A percentile compares a stretch with the other conserved stretches of the same genome.
These are phyloP conservation scores for Cremastobaeus sp. DNA, from an alignment of 2,888 invertebrate species.

Conservation along the genomic window DNA sequence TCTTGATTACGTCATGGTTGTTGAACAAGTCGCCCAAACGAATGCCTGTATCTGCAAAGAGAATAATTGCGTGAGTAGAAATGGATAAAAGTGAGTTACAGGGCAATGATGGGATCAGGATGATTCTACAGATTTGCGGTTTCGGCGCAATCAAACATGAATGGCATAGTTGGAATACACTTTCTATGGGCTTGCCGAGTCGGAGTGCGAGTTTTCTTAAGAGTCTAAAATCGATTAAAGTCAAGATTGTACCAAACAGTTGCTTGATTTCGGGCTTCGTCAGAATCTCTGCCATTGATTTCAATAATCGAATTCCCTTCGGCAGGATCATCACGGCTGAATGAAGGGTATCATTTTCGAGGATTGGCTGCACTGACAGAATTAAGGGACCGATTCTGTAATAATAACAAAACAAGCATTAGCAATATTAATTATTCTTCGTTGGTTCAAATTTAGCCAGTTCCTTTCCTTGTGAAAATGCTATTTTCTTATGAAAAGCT, in stretches of 20 bases:
- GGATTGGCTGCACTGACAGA: slow-evolving; percentile 78
- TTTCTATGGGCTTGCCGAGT: slow-evolving; percentile 6
- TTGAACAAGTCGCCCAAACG: slow-evolving; percentile 79
- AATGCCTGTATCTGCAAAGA: slow-evolving; percentile 79
- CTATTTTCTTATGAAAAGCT: too few relatives aligned
- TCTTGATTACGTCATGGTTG: slow-evolving; percentile 78
- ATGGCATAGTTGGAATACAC: background rate
- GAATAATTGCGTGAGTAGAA: slow-evolving; percentile 31
- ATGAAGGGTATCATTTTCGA: slow-evolving; percentile 79
- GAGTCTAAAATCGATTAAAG: slow-evolving; percentile 11
- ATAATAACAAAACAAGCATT: background rate
- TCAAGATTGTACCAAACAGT: slow-evolving; percentile 78
- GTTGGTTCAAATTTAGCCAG: too few relatives aligned
- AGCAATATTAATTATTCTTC: too few relatives aligned
- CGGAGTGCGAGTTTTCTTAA: slow-evolving; percentile 9
- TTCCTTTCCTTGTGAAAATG: too few relatives aligned
- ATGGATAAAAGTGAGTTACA: slow-evolving; percentile 13
- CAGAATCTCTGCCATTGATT: slow-evolving; percentile 80
- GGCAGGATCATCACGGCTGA: slow-evolving; percentile 79
- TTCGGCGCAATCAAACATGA: background rate
- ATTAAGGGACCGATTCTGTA: slow-evolving; percentile 74
- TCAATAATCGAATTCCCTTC: slow-evolving; percentile 79
- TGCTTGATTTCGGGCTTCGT: slow-evolving; percentile 80
- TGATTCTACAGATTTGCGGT: slow-evolving; percentile 7
- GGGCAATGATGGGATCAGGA: slow-evolving; percentile 3